Evolutionary conservation across 2,113 vertebrate genomes (phyloP).

Genomic region (Benitochromis conjunctus): DNA sequence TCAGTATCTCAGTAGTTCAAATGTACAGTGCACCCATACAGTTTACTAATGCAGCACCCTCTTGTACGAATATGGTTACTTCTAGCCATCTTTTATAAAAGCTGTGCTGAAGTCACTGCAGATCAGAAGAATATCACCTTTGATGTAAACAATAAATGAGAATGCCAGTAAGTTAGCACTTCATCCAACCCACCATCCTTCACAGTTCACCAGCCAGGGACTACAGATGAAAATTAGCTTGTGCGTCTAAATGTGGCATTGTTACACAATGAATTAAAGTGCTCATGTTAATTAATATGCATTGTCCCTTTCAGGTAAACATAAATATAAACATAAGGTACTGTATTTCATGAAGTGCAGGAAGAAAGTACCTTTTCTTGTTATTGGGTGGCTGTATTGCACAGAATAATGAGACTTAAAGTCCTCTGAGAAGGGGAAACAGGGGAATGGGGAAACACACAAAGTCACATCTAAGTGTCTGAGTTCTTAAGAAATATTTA

Average conservation of each 20-base stretch:
- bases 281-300: background rate
- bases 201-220: background rate
- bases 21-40: too few relatives aligned
- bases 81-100: background rate
- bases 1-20: background rate
- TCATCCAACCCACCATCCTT: background rate
- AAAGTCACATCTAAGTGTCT: background rate
- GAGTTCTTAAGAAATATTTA: background rate
- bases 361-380: background rate
- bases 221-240: background rate
- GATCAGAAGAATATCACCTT: background rate
- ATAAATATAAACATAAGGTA: background rate
- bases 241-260: background rate
- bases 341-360: background rate
- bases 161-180: background rate
- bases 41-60: background rate
- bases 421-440: background rate
- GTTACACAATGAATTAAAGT: background rate
- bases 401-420: background rate
- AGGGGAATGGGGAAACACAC: background rate
- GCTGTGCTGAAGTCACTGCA: background rate
- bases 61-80: background rate
- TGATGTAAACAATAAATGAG: background rate
- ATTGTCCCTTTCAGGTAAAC: background rate
- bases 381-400: background rate